Percentiles rank a stretch among this genome's conserved stretches.
These are phyloP conservation scores for Fragum sueziense DNA, from an alignment of 2,888 invertebrate species.

Conservation along the genomic window DNA sequence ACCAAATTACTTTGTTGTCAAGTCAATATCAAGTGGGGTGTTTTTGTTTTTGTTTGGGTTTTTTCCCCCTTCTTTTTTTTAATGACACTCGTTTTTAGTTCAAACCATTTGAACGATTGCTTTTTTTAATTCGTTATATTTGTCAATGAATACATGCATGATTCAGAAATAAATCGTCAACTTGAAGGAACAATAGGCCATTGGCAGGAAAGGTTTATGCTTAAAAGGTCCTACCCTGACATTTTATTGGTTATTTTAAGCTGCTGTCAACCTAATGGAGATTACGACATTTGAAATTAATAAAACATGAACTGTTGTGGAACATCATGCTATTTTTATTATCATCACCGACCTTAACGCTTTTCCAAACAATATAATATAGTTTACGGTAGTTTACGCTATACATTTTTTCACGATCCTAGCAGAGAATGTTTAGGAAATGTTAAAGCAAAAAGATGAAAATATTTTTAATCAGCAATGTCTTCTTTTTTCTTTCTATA, in stretches of 20 bases:
- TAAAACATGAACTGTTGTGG: conserved; percentile 6
- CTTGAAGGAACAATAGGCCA: background rate
- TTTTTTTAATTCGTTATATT: too few relatives aligned
- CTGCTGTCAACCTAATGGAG: background rate
- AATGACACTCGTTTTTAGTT: too few relatives aligned
- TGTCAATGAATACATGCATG: too few relatives aligned
- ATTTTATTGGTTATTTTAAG: background rate
- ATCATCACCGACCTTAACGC: background rate
- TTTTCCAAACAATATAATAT: background rate
- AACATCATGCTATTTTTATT: background rate
- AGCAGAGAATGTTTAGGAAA: background rate
- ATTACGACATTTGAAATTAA: conserved; percentile 10
- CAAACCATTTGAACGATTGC: too few relatives aligned
- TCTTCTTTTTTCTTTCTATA: too few relatives aligned
- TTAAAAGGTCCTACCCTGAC: background rate
- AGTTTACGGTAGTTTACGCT: too few relatives aligned
- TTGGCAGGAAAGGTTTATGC: background rate
- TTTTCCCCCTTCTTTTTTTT: too few relatives aligned
- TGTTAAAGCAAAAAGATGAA: background rate
- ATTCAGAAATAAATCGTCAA: background rate
- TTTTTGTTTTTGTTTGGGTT: too few relatives aligned
- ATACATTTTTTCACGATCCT: background rate
- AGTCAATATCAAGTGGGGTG: too few relatives aligned
- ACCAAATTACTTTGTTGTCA: too few relatives aligned
- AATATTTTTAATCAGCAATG: background rate